These are phyloP conservation scores for Drosophila pandora DNA, from an alignment of 1,140 invertebrate genomes.

Conservation along the genomic window DNA sequence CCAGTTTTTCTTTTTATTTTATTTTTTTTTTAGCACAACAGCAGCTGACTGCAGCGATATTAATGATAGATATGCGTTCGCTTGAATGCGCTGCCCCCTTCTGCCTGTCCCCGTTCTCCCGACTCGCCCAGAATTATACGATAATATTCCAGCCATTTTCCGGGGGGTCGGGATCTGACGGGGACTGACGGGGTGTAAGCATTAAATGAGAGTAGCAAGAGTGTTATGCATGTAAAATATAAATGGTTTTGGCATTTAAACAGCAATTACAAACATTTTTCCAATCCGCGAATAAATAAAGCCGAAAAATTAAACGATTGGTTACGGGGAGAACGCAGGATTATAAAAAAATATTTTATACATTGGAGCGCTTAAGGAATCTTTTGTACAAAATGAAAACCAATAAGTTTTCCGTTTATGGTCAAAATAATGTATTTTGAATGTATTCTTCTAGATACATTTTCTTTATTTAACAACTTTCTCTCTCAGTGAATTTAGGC, in stretches of 20 bases:
- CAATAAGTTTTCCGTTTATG: too few species aligned
- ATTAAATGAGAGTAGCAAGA: conserved; percentile 35
- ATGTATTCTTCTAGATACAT: too few species aligned
- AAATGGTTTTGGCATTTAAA: conserved; percentile 40
- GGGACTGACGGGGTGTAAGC: conserved; percentile 6
- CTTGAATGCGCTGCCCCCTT: conserved; percentile 61
- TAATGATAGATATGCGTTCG: conserved; percentile 80
- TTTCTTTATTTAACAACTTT: too few species aligned
- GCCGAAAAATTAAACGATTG: too few species aligned
- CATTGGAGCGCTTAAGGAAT: too few species aligned
- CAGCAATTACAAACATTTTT: conserved; percentile 17
- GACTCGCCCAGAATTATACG: conserved; percentile 53
- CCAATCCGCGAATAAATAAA: background rate
- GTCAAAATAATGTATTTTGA: too few species aligned
- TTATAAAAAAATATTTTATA: background rate
- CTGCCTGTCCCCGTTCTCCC: conserved; percentile 2
- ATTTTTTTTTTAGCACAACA: conserved; percentile 64
- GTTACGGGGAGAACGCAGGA: background rate
- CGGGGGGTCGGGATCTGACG: background rate
- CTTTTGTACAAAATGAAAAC: too few species aligned
- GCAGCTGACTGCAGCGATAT: conserved; percentile 81
- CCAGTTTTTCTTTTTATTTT: background rate
- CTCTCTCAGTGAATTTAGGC: too few species aligned
- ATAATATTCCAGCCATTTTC: conserved; percentile 57
- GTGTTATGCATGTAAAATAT: conserved; percentile 5